Percentiles rank a stretch among this genome's conserved stretches.
Evolutionary conservation across 2,888 invertebrate species (phyloP).

Genomic region (Eumacrocentrus americanus): DNA sequence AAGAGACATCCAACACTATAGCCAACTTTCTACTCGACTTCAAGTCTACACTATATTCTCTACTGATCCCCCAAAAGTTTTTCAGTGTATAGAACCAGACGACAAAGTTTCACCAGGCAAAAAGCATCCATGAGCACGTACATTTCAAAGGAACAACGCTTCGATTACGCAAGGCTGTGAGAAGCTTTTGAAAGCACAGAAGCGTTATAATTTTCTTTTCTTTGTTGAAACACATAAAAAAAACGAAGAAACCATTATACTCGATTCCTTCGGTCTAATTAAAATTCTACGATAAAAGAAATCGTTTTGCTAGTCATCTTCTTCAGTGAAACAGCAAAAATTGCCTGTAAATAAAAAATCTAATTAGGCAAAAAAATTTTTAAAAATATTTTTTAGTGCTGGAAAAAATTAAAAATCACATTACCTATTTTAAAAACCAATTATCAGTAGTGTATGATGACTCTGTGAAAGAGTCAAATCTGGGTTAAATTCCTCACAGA

Average conservation of each 20-base stretch:
- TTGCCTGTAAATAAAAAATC: too few species aligned
- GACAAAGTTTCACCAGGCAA: background rate
- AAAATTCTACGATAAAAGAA: background rate
- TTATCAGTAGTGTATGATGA: too few species aligned
- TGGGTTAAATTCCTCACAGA: too few species aligned
- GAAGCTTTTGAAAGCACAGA: constrained; percentile 30
- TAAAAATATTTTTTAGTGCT: too few species aligned
- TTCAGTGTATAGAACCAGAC: too few species aligned
- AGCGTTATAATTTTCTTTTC: constrained; percentile 3
- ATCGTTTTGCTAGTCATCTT: too few species aligned
- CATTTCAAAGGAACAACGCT: constrained; percentile 15
- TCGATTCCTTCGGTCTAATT: background rate
- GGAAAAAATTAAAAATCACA: too few species aligned
- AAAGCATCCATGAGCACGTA: constrained; percentile 15
- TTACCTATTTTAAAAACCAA: too few species aligned
- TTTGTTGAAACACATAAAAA: background rate
- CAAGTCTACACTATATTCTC: background rate
- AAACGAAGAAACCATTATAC: background rate
- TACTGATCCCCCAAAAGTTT: background rate
- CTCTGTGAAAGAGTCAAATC: too few species aligned
- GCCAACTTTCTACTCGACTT: background rate
- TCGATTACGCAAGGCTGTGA: constrained; percentile 1
- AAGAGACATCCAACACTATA: too few species aligned
- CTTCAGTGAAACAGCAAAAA: background rate
- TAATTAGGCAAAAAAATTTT: too few species aligned